A percentile compares a stretch with the other conserved stretches of the same genome.
Evolutionary conservation across 2,113 vertebrate species (phyloP).

Genomic region (Xyliphius kryptos): DNA sequence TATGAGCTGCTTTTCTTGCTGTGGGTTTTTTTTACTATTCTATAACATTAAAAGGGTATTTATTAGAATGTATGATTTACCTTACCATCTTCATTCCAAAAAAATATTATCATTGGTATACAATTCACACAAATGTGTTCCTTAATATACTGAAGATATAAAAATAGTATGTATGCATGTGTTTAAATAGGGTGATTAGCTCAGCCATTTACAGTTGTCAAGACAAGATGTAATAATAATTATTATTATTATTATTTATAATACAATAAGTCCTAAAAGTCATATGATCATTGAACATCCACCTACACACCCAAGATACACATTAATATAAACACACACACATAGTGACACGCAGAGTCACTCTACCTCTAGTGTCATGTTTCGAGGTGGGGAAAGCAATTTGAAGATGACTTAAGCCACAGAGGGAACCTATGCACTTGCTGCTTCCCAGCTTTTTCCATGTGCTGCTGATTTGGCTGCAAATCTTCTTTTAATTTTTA

Average conservation of each 20-base stretch:
- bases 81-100: not conserved
- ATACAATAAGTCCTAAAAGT: no score
- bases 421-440: slow-evolving; percentile 41
- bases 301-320: no score
- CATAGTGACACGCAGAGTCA: slow-evolving; percentile 16
- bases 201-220: slow-evolving; percentile 2
- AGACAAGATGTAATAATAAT: no score
- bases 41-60: no score
- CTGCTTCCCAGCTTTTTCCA: slow-evolving; percentile 44
- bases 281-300: not conserved
- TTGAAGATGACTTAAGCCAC: slow-evolving; percentile 27
- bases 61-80: not conserved
- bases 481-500: slow-evolving; percentile 10
- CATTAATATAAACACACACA: no score
- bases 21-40: not conserved
- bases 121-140: slow-evolving; percentile 2
- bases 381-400: slow-evolving; percentile 48
- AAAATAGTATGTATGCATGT: no score
- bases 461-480: slow-evolving; percentile 37
- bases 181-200: no score
- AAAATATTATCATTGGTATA: not conserved
- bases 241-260: no score
- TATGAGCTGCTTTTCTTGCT: no score
- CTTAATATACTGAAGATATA: no score
- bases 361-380: slow-evolving; percentile 38